Evolutionary conservation across 1,140 invertebrate species (phyloP), one percentile per base, ranked within the genome.

Genomic region (Drosophila equinoxialis): DNA sequence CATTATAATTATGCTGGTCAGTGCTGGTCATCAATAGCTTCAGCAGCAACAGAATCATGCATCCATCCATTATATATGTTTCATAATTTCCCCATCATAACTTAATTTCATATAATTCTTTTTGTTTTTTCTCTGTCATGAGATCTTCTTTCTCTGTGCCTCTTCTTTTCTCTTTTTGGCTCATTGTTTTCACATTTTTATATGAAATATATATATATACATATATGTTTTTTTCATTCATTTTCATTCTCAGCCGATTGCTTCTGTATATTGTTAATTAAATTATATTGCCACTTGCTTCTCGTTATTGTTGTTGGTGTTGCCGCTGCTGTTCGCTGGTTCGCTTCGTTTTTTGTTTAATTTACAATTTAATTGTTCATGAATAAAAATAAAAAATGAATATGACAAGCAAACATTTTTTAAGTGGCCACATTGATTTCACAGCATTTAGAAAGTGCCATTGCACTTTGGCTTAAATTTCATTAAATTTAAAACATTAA

Each of bases 1-100:
- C 72, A 79, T 65, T 71, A 86, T 87, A 87, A 87, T 82, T 82
- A 86, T 79, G 74, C 68, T 64, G 57, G 55, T 68, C 71, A 61
- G 20, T 66, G n/a, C 41, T n/a, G n/a, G n/a, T n/a, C 23, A 45
- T n/a, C 35, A 6, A 13, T n/a, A 11, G 10, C 60, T 2, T 23
- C 11, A 37, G 33, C 51, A 57, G 70, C 48, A 65, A n/a, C 23
- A 55, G 62, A 65, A 69, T 81, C 48, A 20, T 61, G 62, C 65
- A 73, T 71, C 74, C 65, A 66, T 77, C 66, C 17, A 74, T 81
- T 69, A 62, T 59, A 39, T 80, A 61, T 58, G 51, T 77, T 77
- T 71, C 65, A 77, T 51, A 51, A 51, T 51, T 51, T 71, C 59
- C 58, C 39, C 39, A 37, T 45, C 42, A 59, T 64, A 70, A 78